phyloP scores from a whole-genome alignment of 2,113 vertebrate genomes.

The Scopus umbretta region DNA sequence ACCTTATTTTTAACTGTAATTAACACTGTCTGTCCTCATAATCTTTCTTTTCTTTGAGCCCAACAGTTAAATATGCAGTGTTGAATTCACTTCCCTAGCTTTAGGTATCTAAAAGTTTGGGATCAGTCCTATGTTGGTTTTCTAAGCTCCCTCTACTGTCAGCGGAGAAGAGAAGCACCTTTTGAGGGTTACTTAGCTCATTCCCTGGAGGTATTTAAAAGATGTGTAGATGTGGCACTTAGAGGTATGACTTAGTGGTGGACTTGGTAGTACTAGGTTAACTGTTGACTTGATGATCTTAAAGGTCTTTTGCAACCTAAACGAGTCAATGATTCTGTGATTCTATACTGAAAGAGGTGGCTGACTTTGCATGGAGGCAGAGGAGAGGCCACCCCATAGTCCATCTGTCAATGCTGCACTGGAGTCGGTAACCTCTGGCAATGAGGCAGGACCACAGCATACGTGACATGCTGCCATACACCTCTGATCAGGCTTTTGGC shows the following conservation, averaged over 20 bases:
- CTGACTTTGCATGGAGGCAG: rapidly evolving
- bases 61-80: not conserved
- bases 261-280: no score
- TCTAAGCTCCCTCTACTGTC: conserved; percentile 23
- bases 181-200: not conserved
- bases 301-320: no score
- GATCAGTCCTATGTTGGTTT: not conserved
- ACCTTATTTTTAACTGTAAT: not conserved
- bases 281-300: no score
- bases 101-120: not conserved
- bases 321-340: no score
- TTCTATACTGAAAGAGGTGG: not conserved
- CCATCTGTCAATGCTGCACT: not conserved
- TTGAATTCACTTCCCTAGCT: not conserved
- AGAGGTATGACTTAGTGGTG: no score
- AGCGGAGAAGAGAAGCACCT: not conserved
- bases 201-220: not conserved
- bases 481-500: not conserved
- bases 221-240: no score
- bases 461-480: not conserved
- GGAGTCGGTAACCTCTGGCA: not conserved
- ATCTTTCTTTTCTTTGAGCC: not conserved
- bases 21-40: not conserved
- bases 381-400: not conserved
- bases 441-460: not conserved